Conservation (phyloP, 2,113 vertebrate genomes). For the Axis porcinus region DNA sequence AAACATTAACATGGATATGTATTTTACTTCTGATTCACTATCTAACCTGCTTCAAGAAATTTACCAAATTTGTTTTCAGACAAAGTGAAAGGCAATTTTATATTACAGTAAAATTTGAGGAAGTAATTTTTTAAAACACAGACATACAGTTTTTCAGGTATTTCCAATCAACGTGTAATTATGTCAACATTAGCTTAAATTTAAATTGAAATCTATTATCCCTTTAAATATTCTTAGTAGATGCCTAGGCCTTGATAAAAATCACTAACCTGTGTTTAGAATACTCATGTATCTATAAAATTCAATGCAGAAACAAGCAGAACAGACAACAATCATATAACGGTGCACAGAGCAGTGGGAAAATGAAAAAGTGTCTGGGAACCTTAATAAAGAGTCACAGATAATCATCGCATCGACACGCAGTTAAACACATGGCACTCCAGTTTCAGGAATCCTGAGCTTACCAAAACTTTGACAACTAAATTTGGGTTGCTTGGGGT, state of each 20-base stretch:
- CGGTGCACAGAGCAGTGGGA: background rate
- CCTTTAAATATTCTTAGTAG: background rate
- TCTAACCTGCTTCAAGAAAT: background rate
- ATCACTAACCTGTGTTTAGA: background rate
- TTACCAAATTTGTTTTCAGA: conserved; percentile 14
- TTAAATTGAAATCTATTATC: conserved; percentile 8
- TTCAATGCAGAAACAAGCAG: background rate
- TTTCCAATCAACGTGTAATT: background rate
- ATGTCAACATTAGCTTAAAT: conserved; percentile 32
- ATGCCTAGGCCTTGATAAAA: background rate
- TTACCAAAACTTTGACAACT: conserved; percentile 55
- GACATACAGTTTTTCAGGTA: background rate
- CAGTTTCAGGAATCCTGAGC: conserved; percentile 31
- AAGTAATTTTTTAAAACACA: conserved; percentile 4
- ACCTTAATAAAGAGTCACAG: background rate
- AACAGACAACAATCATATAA: conserved; percentile 3
- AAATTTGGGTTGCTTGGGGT: conserved; percentile 48
- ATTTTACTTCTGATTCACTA: background rate
- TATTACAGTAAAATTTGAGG: conserved; percentile 30
- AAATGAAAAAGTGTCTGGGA: background rate
- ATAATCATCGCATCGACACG: background rate
- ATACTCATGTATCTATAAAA: conserved; percentile 19
- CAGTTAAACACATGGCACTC: conserved; percentile 37
- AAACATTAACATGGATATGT: background rate
- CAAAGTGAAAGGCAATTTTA: conserved; percentile 6